phyloP scores from a whole-genome alignment of 2,113 vertebrate genomes.

The Chrysochloris asiatica region DNA sequence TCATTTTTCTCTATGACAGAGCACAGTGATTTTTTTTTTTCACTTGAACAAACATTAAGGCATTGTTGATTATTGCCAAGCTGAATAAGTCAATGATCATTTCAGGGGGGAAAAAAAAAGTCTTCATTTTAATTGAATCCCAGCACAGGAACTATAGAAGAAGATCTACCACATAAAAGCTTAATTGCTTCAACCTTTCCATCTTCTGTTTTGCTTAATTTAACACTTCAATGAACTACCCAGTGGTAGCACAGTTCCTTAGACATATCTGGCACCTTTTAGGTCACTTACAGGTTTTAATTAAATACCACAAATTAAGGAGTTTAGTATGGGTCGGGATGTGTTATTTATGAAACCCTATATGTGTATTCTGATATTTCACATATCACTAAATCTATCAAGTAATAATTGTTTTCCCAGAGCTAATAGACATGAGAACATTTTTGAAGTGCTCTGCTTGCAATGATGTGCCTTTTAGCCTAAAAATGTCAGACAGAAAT shows the following conservation, averaged over 20 bases:
- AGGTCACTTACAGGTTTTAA: constrained; percentile 58
- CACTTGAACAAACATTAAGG: constrained; percentile 61
- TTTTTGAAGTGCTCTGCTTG: constrained; percentile 41
- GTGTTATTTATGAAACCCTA: constrained; percentile 62
- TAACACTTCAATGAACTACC: constrained; percentile 73
- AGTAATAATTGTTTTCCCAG: constrained; percentile 61
- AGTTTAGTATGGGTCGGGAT: constrained; percentile 54
- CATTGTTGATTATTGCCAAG: constrained; percentile 62
- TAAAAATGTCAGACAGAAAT: constrained; percentile 74
- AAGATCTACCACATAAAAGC: constrained; percentile 33
- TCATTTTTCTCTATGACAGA: constrained; percentile 73
- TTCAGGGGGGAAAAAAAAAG: neutral
- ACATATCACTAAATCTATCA: constrained; percentile 69
- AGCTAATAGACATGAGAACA: constrained; percentile 45
- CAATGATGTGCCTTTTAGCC: constrained; percentile 29
- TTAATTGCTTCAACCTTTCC: constrained; percentile 78
- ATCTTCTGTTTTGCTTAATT: constrained; percentile 75
- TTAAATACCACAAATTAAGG: constrained; percentile 75
- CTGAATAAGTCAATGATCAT: constrained; percentile 56
- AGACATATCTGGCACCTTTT: neutral
- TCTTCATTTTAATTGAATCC: constrained; percentile 60
- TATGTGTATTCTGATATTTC: constrained; percentile 62
- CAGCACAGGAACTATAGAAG: neutral
- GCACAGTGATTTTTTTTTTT: constrained; percentile 68
- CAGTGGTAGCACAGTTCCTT: neutral